These are phyloP conservation scores for Dendrocincla tyrannina DNA, from an alignment of 2,797 vertebrate genomes.

Conservation along the genomic window DNA sequence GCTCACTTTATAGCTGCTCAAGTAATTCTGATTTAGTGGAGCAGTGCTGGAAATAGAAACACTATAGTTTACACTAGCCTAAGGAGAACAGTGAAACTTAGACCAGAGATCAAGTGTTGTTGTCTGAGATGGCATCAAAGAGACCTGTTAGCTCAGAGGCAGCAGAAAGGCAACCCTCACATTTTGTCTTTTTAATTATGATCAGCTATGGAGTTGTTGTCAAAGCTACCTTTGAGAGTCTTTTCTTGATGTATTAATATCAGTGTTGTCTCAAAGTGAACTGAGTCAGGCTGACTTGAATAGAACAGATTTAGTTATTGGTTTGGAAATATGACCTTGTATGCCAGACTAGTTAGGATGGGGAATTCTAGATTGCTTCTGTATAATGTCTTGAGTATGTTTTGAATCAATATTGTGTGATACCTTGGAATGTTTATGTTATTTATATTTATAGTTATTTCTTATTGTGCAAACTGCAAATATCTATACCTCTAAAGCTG, in stretches of 20 bases:
- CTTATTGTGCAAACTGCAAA: background rate
- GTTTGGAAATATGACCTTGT: background rate
- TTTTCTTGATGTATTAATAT: background rate
- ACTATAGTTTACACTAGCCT: background rate
- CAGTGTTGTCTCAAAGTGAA: background rate
- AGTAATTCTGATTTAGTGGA: conserved; percentile 4
- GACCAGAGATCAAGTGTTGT: background rate
- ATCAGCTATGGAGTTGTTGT: background rate
- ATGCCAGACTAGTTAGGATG: background rate
- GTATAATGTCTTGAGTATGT: background rate
- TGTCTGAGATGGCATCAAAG: background rate
- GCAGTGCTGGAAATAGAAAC: background rate
- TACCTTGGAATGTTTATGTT: background rate
- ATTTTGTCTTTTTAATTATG: background rate
- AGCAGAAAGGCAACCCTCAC: background rate
- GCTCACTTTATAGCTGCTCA: background rate
- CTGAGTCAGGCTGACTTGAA: background rate
- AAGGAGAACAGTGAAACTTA: conserved; percentile 8
- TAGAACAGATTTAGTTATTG: background rate
- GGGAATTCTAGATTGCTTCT: background rate
- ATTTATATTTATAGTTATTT: background rate
- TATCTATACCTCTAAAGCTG: background rate
- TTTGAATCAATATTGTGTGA: background rate
- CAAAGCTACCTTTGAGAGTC: background rate
- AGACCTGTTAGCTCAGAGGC: background rate